These are phyloP conservation scores for Petrophora chlorosata DNA, from an alignment of 2,888 invertebrate genomes.

Conservation along the genomic window DNA sequence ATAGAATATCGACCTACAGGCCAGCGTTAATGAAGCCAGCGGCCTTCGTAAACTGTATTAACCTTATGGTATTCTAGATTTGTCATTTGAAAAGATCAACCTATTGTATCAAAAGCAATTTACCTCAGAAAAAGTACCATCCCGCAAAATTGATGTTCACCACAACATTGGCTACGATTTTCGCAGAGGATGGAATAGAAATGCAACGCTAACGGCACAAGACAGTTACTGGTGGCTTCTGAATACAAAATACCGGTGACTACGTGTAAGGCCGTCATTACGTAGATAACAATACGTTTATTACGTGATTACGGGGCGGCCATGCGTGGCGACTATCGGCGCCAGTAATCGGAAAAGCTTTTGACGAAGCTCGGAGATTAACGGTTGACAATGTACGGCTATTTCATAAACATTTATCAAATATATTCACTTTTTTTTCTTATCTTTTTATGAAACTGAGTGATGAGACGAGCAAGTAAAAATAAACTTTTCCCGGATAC, in stretches of 20 bases:
- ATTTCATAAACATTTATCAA: no score
- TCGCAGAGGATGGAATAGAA: conserved; percentile 22
- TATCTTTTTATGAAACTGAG: no score
- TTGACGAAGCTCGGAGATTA: conserved; percentile 9
- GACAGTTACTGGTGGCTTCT: conserved; percentile 26
- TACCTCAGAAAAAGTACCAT: conserved; percentile 48
- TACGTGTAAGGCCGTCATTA: conserved; percentile 32
- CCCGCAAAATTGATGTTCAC: conserved; percentile 22
- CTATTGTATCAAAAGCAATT: background rate
- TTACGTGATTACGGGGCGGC: conserved; percentile 37
- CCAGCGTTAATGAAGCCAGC: no score
- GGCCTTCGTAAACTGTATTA: no score
- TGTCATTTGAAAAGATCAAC: background rate
- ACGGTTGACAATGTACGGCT: background rate
- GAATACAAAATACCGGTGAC: conserved; percentile 36
- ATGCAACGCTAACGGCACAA: conserved; percentile 24
- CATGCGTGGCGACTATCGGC: conserved; percentile 30
- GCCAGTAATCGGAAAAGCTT: conserved; percentile 11
- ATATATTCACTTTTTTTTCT: no score
- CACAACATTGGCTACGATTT: conserved; percentile 22
- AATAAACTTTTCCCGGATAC: no score
- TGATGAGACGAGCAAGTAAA: no score
- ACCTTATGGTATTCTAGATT: background rate
- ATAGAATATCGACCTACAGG: no score
- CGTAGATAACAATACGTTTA: conserved; percentile 44